A percentile compares a stretch with the other conserved stretches of the same genome.
phyloP scores from a whole-genome alignment of 2,113 vertebrate species.

The Pangasianodon gigas region DNA sequence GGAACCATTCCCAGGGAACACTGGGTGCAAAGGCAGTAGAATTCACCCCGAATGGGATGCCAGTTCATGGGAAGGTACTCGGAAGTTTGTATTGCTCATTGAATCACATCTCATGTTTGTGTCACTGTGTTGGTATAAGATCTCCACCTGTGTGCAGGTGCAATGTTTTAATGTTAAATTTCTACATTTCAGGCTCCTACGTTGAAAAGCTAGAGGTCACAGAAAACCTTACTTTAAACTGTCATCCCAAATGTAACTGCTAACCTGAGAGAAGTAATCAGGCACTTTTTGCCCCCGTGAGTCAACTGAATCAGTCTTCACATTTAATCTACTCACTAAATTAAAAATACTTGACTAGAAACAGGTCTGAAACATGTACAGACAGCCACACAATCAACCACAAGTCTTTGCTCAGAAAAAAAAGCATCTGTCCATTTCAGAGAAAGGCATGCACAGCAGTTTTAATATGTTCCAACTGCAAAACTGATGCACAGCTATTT shows the following conservation, averaged over 20 bases:
- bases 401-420: not conserved
- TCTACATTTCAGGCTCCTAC: not conserved
- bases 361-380: not conserved
- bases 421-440: not conserved
- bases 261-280: not conserved
- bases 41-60: too few species aligned
- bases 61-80: too few species aligned
- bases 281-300: not conserved
- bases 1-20: too few species aligned
- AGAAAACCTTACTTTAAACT: not conserved
- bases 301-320: not conserved
- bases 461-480: constrained; percentile 1
- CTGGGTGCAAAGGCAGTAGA: too few species aligned
- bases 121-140: too few species aligned
- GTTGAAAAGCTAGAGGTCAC: not conserved
- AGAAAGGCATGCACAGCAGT: not conserved
- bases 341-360: not conserved
- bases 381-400: not conserved
- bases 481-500: not conserved
- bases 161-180: too few species aligned
- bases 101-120: too few species aligned
- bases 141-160: too few species aligned
- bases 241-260: not conserved
- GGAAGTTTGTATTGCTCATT: too few species aligned
- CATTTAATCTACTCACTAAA: not conserved